These are phyloP conservation scores for Sebastes itinus DNA, from an alignment of 2,797 vertebrate genomes.

Conservation along the genomic window DNA sequence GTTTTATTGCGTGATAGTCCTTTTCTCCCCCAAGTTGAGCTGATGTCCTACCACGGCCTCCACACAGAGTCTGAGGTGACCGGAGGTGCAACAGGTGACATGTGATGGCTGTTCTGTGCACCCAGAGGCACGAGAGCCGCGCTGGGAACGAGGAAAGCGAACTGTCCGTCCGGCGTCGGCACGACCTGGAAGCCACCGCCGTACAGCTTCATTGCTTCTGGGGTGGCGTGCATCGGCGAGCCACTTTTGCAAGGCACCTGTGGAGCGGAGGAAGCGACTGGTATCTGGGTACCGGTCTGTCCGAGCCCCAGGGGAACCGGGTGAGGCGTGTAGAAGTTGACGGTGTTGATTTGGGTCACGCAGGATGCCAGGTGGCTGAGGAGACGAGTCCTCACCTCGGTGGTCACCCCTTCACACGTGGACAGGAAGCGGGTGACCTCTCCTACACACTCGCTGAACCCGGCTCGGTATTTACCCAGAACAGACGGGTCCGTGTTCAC, in stretches of 20 bases:
- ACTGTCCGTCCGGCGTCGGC: conserved; percentile 89
- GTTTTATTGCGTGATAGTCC: conserved; percentile 29
- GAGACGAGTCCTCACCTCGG: conserved; percentile 90
- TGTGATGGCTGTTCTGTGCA: conserved; percentile 64
- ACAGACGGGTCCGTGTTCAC: conserved; percentile 88
- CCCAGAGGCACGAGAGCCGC: conserved; percentile 82
- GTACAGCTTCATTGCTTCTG: conserved; percentile 84
- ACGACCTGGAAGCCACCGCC: conserved; percentile 89
- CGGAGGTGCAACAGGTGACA: conserved; percentile 79
- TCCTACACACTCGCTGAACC: conserved; percentile 93
- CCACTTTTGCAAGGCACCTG: conserved; percentile 82
- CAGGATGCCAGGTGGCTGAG: conserved; percentile 92
- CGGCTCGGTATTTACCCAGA: conserved; percentile 91
- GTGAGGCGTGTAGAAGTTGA: conserved; percentile 82
- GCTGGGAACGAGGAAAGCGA: conserved; percentile 92
- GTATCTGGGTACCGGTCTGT: conserved; percentile 70
- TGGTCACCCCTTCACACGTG: conserved; percentile 91
- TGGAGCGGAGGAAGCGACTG: conserved; percentile 3
- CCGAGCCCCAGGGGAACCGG: conserved; percentile 51
- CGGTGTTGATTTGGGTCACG: conserved; percentile 90
- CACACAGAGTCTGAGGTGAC: conserved; percentile 91
- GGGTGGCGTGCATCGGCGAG: conserved; percentile 44
- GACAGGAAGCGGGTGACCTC: conserved; percentile 95
- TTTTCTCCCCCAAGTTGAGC: neutral
- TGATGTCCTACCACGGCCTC: conserved; percentile 90